Evolutionary conservation across 2,888 invertebrate species (phyloP).

Genomic region (Cerceris rybyensis): DNA sequence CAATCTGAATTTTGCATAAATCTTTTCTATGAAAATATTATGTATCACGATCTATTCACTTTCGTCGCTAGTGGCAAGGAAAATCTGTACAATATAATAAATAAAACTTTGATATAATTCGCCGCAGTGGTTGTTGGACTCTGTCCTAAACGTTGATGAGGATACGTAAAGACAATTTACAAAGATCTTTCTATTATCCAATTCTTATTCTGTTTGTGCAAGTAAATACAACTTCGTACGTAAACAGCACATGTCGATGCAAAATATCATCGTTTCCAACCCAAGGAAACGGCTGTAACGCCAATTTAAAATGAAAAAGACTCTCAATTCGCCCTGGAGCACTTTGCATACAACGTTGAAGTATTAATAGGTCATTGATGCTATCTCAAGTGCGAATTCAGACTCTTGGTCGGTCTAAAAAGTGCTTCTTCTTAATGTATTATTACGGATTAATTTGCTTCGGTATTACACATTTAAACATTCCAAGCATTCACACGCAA

Average conservation of each 20-base stretch:
- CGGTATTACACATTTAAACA: constrained; percentile 27
- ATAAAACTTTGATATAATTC: constrained; percentile 55
- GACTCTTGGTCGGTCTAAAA: constrained; percentile 33
- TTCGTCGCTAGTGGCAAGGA: constrained; percentile 12
- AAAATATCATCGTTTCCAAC: constrained; percentile 45
- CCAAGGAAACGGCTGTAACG: constrained; percentile 31
- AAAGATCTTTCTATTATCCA: constrained; percentile 34
- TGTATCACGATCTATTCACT: constrained; percentile 16
- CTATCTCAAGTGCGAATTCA: constrained; percentile 5
- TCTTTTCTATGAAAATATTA: constrained; percentile 38
- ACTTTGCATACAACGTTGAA: neutral
- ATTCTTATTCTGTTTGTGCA: constrained; percentile 56
- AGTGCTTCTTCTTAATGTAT: constrained; percentile 35
- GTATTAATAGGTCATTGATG: no score
- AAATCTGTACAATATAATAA: constrained; percentile 50
- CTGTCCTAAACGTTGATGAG: neutral
- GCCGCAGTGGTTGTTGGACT: constrained; percentile 12
- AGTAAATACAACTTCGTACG: constrained; percentile 58
- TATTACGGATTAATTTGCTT: constrained; percentile 35
- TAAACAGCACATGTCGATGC: constrained; percentile 54
- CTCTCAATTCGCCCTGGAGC: constrained; percentile 9
- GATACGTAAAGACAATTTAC: neutral
- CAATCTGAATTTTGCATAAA: constrained; percentile 15
- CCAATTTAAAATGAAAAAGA: constrained; percentile 38
- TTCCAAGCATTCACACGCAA: constrained; percentile 36